These are phyloP conservation scores for Menidia menidia DNA, from an alignment of 2,797 vertebrate species.

Conservation along the genomic window DNA sequence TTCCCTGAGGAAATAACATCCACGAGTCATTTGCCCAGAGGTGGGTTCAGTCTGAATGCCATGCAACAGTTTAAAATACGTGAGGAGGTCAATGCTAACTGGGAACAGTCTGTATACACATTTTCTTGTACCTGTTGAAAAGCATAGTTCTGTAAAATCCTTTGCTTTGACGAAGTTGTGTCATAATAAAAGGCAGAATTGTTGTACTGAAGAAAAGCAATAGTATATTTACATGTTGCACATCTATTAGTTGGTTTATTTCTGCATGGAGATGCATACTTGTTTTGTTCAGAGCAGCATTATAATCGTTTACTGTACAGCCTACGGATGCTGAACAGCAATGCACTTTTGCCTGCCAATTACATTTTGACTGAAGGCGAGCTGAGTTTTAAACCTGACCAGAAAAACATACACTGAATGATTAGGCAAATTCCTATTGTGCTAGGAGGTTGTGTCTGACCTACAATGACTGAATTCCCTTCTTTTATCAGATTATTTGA, in stretches of 20 bases:
- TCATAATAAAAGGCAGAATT: constrained; percentile 50
- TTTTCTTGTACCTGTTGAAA: constrained; percentile 66
- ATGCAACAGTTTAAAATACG: constrained; percentile 44
- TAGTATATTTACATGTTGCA: constrained; percentile 41
- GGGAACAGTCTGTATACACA: constrained; percentile 37
- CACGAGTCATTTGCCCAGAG: constrained; percentile 61
- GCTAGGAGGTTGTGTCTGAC: constrained; percentile 14
- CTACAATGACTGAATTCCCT: constrained; percentile 52
- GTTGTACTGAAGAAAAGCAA: constrained; percentile 22
- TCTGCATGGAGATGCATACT: constrained; percentile 46
- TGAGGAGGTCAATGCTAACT: constrained; percentile 30
- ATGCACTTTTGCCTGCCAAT: constrained; percentile 59
- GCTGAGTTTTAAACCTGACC: not conserved
- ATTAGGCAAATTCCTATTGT: constrained; percentile 40
- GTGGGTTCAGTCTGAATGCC: constrained; percentile 64
- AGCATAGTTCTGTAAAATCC: constrained; percentile 47
- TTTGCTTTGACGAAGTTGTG: constrained; percentile 48
- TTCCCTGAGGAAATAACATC: constrained; percentile 82
- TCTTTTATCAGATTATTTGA: constrained; percentile 42
- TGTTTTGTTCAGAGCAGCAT: constrained; percentile 60
- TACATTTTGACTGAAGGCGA: constrained; percentile 39
- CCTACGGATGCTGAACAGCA: constrained; percentile 38
- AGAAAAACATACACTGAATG: constrained; percentile 20
- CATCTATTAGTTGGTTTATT: constrained; percentile 2
- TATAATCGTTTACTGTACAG: constrained; percentile 45